Evolutionary conservation across 2,797 vertebrate species (phyloP).

Genomic region (Cryptoblepharus egeriae): DNA sequence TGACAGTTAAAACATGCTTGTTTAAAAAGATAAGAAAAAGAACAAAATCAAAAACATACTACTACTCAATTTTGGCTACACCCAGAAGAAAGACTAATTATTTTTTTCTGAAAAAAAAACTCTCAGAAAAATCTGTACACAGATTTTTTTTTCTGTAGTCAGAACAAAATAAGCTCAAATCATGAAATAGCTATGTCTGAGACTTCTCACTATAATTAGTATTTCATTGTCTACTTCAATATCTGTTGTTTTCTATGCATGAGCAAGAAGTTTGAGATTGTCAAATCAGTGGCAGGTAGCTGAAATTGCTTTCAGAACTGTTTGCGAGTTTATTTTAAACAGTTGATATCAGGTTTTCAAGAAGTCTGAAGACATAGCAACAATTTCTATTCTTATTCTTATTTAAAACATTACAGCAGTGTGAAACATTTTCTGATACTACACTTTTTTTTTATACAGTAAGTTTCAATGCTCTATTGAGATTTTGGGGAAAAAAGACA

Average conservation of each 20-base stretch:
- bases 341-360: constrained; percentile 49
- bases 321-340: constrained; percentile 79
- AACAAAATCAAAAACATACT: too few relatives aligned
- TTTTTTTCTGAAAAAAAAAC: too few relatives aligned
- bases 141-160: too few relatives aligned
- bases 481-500: constrained; percentile 52
- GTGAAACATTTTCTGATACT: constrained; percentile 51
- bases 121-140: too few relatives aligned
- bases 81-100: too few relatives aligned
- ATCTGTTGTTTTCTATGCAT: constrained; percentile 85
- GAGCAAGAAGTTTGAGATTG: constrained; percentile 85
- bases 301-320: constrained; percentile 86
- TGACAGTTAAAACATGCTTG: too few relatives aligned
- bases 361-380: constrained; percentile 49
- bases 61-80: too few relatives aligned
- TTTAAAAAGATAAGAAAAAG: too few relatives aligned
- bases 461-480: constrained; percentile 42
- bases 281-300: constrained; percentile 84
- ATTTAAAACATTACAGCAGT: constrained; percentile 43
- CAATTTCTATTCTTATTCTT: constrained; percentile 40
- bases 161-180: neutral
- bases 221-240: constrained; percentile 83
- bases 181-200: constrained; percentile 71
- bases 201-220: constrained; percentile 81
- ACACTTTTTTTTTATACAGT: neutral